Percentiles rank a stretch among this genome's conserved stretches.
phyloP scores from a whole-genome alignment of 2,888 invertebrate genomes.

The Chironomus riparius region DNA sequence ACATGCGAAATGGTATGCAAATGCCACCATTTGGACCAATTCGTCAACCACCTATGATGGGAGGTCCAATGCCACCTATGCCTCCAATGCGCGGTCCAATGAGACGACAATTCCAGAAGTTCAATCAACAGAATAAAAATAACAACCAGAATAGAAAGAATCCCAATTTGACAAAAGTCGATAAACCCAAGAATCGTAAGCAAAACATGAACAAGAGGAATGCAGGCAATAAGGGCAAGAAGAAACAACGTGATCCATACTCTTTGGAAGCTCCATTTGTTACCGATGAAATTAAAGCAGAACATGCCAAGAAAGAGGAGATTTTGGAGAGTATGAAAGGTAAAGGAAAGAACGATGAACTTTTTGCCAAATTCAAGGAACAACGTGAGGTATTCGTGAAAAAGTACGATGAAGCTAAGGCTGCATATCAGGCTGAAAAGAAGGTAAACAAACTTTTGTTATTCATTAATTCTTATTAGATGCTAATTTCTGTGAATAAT shows the following conservation, averaged over 20 bases:
- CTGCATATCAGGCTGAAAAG: slow-evolving; percentile 16
- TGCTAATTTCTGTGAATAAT: too few relatives aligned
- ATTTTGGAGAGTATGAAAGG: slow-evolving; percentile 44
- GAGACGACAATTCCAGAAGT: slow-evolving; percentile 3
- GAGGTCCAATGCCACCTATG: not conserved
- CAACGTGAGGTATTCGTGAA: slow-evolving; percentile 51
- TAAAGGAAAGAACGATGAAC: slow-evolving; percentile 43
- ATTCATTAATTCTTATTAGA: not conserved
- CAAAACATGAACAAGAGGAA: slow-evolving; percentile 4
- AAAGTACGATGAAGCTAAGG: slow-evolving; percentile 45
- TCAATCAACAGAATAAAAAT: not conserved
- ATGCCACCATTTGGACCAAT: not conserved
- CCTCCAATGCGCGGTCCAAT: not conserved
- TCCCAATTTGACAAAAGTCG: slow-evolving; percentile 10
- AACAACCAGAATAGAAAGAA: slow-evolving; percentile 10
- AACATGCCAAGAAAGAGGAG: slow-evolving; percentile 48
- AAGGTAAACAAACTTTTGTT: slow-evolving; percentile 3
- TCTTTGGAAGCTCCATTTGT: slow-evolving; percentile 51
- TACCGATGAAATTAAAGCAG: slow-evolving; percentile 46
- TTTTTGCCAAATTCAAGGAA: slow-evolving; percentile 49
- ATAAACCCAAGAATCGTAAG: slow-evolving; percentile 7
- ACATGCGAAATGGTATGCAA: not conserved
- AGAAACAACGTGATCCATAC: slow-evolving; percentile 35
- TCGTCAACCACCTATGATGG: not conserved
- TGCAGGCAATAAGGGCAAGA: not conserved